Evolutionary conservation across 2,797 vertebrate species (phyloP), one percentile per base, ranked within the genome.

Genomic region (Zenarchopterus dispar): DNA sequence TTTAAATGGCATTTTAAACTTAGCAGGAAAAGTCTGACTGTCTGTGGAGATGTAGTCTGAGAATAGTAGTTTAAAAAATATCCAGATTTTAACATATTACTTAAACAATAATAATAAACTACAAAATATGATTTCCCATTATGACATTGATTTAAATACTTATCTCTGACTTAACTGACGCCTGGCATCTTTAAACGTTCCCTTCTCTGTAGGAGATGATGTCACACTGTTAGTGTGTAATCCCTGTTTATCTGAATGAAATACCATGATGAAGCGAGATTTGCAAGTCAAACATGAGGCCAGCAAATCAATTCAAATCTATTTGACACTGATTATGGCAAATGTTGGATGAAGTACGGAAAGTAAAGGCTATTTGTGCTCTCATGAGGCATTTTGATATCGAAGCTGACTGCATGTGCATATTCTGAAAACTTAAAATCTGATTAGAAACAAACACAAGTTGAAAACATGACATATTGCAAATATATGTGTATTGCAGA

Each of bases 181-280:
- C 41, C 57, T n/a, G 23, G 22, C 49, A 24, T 48, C 49, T 75
- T 56, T 47, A 61, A 61, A 73, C 43, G 18, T 66, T 15, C 6
- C 6, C 8, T 23, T 50, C 63, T 73, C 57, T 57, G 57, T 54
- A 54, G 60, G 62, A 70, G 75, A 77, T 84, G 78, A 77, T 64
- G 64, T 46, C 60, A 55, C 71, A 66, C 74, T 81, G 78, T 75
- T 87, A 82, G 82, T 10, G 11, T 74, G 39, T 88, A 91, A 92
- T 92, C 88, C 77, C 53, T 86, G 78, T 89, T 92, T 90, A 89
- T 87, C 83, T 85, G 70, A 76, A 64, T 75, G 84, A 84, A 88
- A 87, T 77, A 69, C 73, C 36, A 42, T 56, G 86, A 90, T 91
- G 88, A 89, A 79, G 75, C 67, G 74, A 89, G 88, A 89, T 91